A percentile compares a stretch with the other conserved stretches of the same genome.
These are phyloP conservation scores for Tychaedon coryphoeus DNA, from an alignment of 2,113 vertebrate species.

Conservation along the genomic window DNA sequence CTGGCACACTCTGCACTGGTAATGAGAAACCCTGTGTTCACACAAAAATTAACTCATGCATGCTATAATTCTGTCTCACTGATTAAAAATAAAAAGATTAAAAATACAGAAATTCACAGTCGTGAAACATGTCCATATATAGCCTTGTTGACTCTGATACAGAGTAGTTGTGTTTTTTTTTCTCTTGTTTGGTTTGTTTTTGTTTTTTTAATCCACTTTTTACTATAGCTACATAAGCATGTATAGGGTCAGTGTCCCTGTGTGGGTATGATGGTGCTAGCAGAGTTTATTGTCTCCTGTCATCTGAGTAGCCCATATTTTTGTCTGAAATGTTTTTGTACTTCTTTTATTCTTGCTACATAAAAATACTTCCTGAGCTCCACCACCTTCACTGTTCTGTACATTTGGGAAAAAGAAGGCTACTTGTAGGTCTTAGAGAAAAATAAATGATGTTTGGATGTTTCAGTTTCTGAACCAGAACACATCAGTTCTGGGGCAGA, in stretches of 20 bases:
- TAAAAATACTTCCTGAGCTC: neutral
- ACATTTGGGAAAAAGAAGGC: neutral
- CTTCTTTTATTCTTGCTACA: neutral
- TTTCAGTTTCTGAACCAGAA: slow-evolving; percentile 38
- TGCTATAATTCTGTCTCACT: neutral
- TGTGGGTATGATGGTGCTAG: neutral
- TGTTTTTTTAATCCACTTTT: neutral
- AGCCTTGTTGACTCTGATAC: neutral
- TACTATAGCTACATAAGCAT: neutral
- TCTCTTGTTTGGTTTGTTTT: too few species aligned
- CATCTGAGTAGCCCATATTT: neutral
- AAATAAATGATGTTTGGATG: fast-evolving
- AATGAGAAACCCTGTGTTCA: neutral
- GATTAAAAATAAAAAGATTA: neutral
- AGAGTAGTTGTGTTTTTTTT: too few species aligned
- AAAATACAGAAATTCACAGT: neutral
- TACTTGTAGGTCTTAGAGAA: neutral
- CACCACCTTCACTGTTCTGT: neutral
- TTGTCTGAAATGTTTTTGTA: neutral
- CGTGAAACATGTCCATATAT: neutral
- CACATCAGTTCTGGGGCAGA: slow-evolving; percentile 20
- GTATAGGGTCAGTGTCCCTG: neutral
- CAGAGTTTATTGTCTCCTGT: neutral
- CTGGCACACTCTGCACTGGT: neutral
- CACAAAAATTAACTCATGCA: neutral